phyloP scores from a whole-genome alignment of 2,888 invertebrate genomes.

The Sinotaia quadrata region DNA sequence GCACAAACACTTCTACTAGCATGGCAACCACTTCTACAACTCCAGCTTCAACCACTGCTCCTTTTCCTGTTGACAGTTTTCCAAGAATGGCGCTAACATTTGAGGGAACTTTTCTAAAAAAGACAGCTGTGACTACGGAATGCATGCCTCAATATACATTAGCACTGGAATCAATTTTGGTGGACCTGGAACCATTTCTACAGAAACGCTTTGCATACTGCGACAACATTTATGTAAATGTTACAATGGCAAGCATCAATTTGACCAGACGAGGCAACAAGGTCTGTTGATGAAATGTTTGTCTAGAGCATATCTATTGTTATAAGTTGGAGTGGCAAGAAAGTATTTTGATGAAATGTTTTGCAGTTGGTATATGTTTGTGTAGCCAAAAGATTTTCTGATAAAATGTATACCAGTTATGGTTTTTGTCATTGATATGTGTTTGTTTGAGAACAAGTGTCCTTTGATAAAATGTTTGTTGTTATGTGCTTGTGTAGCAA shows the following conservation, averaged over 20 bases:
- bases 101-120: conserved; percentile 27
- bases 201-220: conserved; percentile 22
- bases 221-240: conserved; percentile 22
- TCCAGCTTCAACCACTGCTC: conserved; percentile 18
- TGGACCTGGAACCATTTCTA: conserved; percentile 22
- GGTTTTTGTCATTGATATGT: too few species aligned
- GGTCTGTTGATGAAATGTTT: neutral
- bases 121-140: neutral
- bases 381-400: too few species aligned
- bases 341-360: too few species aligned
- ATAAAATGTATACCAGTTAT: too few species aligned
- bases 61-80: conserved; percentile 24
- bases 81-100: conserved; percentile 36
- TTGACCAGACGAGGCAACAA: conserved; percentile 4
- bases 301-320: neutral
- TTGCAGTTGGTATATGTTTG: too few species aligned
- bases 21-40: conserved; percentile 9
- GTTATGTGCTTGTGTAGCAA: too few species aligned
- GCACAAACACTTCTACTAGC: neutral
- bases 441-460: too few species aligned
- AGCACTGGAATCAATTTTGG: conserved; percentile 15
- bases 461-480: too few species aligned
- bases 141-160: conserved; percentile 24
- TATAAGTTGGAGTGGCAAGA: too few species aligned
- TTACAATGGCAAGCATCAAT: conserved; percentile 18